Conservation (phyloP, 2,888 invertebrate species). For the Drosophila aldrichi region DNA sequence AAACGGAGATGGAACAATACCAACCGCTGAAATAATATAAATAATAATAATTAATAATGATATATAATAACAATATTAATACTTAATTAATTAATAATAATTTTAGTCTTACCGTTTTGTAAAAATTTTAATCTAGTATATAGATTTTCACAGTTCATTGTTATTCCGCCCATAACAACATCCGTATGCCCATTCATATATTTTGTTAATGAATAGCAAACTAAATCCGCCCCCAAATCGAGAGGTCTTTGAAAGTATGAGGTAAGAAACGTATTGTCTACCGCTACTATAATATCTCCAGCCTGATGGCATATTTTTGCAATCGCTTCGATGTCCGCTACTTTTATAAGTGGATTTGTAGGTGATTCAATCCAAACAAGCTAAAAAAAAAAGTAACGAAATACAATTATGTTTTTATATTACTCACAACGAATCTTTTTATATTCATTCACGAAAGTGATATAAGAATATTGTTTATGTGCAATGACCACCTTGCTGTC, state of each 20-base stretch:
- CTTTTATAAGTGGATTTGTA: conserved; percentile 96
- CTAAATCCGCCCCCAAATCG: conserved; percentile 95
- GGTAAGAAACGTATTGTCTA: conserved; percentile 97
- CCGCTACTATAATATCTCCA: conserved; percentile 88
- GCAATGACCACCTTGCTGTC: too few relatives aligned
- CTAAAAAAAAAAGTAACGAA: conserved; percentile 83
- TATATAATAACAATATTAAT: too few relatives aligned
- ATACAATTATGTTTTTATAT: background rate
- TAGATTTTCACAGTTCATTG: conserved; percentile 90
- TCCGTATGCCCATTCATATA: conserved; percentile 99
- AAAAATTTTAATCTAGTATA: conserved; percentile 91
- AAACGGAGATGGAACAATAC: conserved; percentile 97
- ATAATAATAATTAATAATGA: background rate
- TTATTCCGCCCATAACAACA: conserved; percentile 96
- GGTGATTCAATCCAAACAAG: conserved; percentile 97
- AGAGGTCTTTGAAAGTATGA: conserved; percentile 96
- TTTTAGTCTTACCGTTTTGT: conserved; percentile 90
- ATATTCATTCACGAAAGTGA: too few relatives aligned
- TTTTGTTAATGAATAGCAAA: conserved; percentile 96
- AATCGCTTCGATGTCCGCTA: conserved; percentile 93
- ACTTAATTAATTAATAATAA: too few relatives aligned
- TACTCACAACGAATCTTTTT: too few relatives aligned
- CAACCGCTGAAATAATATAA: conserved; percentile 84
- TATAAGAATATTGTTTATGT: too few relatives aligned
- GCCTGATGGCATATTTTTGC: conserved; percentile 87